Evolutionary conservation across 2,113 vertebrate species (phyloP).

Genomic region (Phoxinus phoxinus): DNA sequence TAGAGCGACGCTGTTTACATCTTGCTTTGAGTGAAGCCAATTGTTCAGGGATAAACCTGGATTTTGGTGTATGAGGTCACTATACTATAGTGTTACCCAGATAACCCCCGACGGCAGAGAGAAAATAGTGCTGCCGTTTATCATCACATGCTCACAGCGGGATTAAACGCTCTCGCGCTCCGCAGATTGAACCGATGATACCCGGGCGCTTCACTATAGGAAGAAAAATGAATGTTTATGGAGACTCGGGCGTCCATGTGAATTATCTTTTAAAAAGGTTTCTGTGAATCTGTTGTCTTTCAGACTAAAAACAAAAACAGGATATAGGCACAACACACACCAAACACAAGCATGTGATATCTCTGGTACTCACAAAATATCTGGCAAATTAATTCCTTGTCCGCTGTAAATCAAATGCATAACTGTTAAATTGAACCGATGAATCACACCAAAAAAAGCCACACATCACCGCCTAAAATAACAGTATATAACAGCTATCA

Average conservation of each 20-base stretch:
- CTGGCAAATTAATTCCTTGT: slow-evolving; percentile 67
- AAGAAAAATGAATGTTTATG: slow-evolving; percentile 33
- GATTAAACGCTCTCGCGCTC: neutral
- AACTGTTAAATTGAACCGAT: neutral
- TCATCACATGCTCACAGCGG: slow-evolving; percentile 7
- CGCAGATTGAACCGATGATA: slow-evolving; percentile 13
- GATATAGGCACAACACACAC: neutral
- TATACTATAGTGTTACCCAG: neutral
- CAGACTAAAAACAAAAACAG: neutral
- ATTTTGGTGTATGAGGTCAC: neutral
- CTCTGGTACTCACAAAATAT: slow-evolving; percentile 71
- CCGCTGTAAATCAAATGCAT: slow-evolving; percentile 65
- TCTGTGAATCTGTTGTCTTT: neutral
- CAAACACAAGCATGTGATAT: neutral
- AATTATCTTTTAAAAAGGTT: neutral
- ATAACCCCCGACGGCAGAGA: slow-evolving; percentile 3
- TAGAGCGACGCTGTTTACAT: neutral
- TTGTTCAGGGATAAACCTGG: neutral
- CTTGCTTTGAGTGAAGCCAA: neutral
- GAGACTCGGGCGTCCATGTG: neutral
- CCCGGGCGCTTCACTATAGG: neutral
- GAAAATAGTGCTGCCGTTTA: slow-evolving; percentile 13
- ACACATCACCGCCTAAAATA: neutral
- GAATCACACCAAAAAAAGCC: neutral
- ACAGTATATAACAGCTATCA: neutral